These are phyloP conservation scores for Zonitis immaculata DNA, from an alignment of 2,888 invertebrate genomes.

Conservation along the genomic window DNA sequence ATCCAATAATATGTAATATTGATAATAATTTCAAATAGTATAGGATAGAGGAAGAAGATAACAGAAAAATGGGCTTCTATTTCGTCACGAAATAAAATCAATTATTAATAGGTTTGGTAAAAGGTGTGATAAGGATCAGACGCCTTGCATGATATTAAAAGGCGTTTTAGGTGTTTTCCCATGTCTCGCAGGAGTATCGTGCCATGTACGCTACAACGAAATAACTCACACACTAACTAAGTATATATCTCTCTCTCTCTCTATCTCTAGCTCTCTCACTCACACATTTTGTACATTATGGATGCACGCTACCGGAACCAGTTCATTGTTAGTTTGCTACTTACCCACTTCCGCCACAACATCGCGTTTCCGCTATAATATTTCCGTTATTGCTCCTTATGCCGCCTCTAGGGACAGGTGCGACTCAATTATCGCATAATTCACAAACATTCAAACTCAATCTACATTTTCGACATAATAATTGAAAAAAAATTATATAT, in stretches of 20 bases:
- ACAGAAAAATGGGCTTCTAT: conserved; percentile 1
- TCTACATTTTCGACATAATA: too few species aligned
- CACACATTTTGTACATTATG: conserved; percentile 34
- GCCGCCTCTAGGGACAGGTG: conserved; percentile 34
- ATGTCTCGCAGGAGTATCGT: conserved; percentile 36
- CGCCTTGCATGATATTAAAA: conserved; percentile 29
- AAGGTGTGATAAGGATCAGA: conserved; percentile 26
- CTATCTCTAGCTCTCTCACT: background rate
- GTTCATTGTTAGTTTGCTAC: conserved; percentile 48
- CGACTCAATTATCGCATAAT: conserved; percentile 15
- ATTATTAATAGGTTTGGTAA: conserved; percentile 18
- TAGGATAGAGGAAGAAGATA: conserved; percentile 1
- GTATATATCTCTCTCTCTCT: background rate
- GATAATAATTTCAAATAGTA: background rate
- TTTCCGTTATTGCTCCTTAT: conserved; percentile 47
- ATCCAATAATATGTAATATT: background rate
- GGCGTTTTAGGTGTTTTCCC: conserved; percentile 36
- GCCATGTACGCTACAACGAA: conserved; percentile 21
- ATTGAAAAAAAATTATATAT: too few species aligned
- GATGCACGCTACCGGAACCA: conserved; percentile 48
- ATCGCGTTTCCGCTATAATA: conserved; percentile 46
- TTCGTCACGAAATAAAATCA: conserved; percentile 19
- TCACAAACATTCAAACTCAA: background rate
- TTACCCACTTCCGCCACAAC: conserved; percentile 48
- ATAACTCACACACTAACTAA: too few species aligned